Evolutionary conservation across 2,113 vertebrate genomes (phyloP), one percentile per base, ranked within the genome.

Genomic region (Lasiurus borealis): DNA sequence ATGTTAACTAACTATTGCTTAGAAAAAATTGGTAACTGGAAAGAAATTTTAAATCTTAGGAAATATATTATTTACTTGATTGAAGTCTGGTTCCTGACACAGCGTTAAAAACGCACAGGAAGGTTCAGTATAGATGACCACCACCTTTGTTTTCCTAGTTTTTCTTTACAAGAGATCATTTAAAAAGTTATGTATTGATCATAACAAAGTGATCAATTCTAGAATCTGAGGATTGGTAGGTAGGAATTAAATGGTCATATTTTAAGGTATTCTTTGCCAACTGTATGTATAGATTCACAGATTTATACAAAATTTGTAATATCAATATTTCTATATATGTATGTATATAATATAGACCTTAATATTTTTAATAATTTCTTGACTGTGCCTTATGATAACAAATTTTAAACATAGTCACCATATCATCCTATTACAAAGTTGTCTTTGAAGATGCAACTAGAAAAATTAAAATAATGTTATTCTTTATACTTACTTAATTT

Each of bases 401-500:
- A 27, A 64, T 62, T 95, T 90, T 92, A 85, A 78, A 77, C 25
- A 57, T 69, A 1, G 69, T 91, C 16, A 94, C 36, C 21, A 18
- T 48, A 31, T 66, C 1, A 40, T 94, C 12, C 88, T 75, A 85
- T 46, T 91, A 68, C 10, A 78, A 90, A 97, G 21, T 71, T 96
- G 9, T 81, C 36, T 91, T 90, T 97, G 59, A 81, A 84, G 73
- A 77, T 93, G 19, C 87, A 83, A 19, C 6, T 34, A 76, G 71
- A 91, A 76, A 94, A 81, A 72, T 75, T 80, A 34, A 31, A 94
- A n/a, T 62, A 16, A 52, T 25, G 72, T 88, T 90, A 40, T 83
- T 97, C 19, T 84, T 95, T 78, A 57, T 87, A 72, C 34, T 93
- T 84, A 72, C 44, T 93, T 86, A 59, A 31, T 69, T 86, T 94